Evolutionary conservation across 2,113 vertebrate genomes (phyloP).

Genomic region (Antechinus stuartii): DNA sequence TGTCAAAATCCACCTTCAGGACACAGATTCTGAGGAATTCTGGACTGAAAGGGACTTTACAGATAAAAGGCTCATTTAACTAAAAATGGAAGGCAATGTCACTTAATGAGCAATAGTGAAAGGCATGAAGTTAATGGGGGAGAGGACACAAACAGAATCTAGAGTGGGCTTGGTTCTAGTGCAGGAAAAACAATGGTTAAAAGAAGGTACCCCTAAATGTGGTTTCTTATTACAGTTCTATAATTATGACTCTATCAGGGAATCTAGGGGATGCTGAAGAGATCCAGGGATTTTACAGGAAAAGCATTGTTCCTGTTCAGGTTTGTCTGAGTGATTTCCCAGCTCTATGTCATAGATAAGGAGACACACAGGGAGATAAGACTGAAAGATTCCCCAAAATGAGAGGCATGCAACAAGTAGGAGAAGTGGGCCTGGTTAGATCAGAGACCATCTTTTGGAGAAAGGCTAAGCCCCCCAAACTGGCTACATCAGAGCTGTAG

Average conservation of each 20-base stretch:
- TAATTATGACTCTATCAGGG: background rate
- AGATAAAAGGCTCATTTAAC: background rate
- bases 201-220: background rate
- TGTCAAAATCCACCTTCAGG: constrained; percentile 54
- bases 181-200: background rate
- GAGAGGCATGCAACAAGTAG: background rate
- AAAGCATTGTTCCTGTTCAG: background rate
- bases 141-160: background rate
- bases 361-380: no score
- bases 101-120: background rate
- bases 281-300: background rate
- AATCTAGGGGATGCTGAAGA: background rate
- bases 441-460: background rate
- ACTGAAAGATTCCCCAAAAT: background rate
- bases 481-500: background rate
- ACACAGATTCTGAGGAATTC: background rate
- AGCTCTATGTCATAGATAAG: background rate
- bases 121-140: background rate
- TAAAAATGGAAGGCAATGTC: background rate
- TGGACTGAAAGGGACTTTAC: background rate
- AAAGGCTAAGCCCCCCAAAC: background rate
- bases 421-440: background rate
- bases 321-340: background rate
- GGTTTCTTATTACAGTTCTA: background rate
- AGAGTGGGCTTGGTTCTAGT: background rate